Base-by-base conservation (phyloP, 1,140 invertebrate genomes). In the Monochamus saltuarius region DNA sequence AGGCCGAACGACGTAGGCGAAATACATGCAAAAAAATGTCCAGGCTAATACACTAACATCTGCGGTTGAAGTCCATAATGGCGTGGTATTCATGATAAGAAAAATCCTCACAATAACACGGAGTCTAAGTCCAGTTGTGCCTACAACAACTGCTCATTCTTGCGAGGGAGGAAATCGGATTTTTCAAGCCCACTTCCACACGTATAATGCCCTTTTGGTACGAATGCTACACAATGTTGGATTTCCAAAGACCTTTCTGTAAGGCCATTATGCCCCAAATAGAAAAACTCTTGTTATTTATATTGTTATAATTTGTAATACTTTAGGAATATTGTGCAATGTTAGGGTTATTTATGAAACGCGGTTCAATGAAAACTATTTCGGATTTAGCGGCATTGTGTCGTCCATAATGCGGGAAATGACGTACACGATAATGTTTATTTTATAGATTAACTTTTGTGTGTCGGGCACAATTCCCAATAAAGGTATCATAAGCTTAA, bases 161-260 rank as follows among this genome's bases (percentile, higher is more conserved):
- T 66, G 62, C 55, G 66, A 68, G 68, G 62, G 66, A 74, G 66
- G 71, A 74, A 74, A 74, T 74, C 72, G 71, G 69, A 74, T 74
- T 74, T 62, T 74, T 73, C 72, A 74, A 74, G 72, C 71, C 70
- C 66, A 74, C 72, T 74, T 74, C 72, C 69, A 74, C 69, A 64
- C 63, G 61, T 58, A 73, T 72, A 73, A 73, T 73, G 67, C 69
- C 67, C 62, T 69, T 73, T 73, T 68, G 62, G 63, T 68, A 70
- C 56, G 66, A 59, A 63, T 49, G 37, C 56, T 55, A 45, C 43
- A 63, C 61, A 63, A 59, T 63, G 49, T 37, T 59, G 43, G 55
- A 55, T 51, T 63, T 50, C 42, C 50, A 63, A 55, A 63, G 56
- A 52, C 50, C 57, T 63, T 63, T 51, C 36, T 58, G 56, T 58